phyloP scores from a whole-genome alignment of 1,140 invertebrate genomes.

The Temnothorax curvispinosus region DNA sequence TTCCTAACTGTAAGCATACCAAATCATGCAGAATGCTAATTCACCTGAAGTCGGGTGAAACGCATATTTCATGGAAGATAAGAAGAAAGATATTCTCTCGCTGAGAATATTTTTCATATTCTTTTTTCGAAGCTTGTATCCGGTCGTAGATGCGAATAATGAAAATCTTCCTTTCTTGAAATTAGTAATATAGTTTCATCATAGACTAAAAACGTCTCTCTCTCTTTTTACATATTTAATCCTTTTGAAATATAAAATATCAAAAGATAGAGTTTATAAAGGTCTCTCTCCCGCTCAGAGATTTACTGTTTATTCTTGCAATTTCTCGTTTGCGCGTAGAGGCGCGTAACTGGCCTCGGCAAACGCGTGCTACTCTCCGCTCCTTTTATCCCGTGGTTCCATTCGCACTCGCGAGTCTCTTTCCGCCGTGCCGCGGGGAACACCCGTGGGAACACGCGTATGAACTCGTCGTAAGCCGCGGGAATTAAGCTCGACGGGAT shows the following conservation, averaged over 20 bases:
- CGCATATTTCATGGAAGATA: not conserved
- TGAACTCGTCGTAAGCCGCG: constrained; percentile 58
- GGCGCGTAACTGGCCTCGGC: not conserved
- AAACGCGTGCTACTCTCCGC: not conserved
- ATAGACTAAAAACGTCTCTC: not conserved
- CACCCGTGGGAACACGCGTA: constrained; percentile 56
- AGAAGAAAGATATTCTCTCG: not conserved
- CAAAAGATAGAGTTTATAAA: not conserved
- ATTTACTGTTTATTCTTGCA: not conserved
- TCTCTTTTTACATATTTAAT: not conserved
- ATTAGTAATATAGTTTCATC: not conserved
- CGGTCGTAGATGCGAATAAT: not conserved
- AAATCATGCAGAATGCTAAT: not conserved
- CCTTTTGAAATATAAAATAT: not conserved
- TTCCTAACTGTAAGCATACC: not conserved
- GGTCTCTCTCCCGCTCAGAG: not conserved
- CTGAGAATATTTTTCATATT: not conserved
- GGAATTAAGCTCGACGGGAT: constrained; percentile 74
- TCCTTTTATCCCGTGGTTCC: not conserved
- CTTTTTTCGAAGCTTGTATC: not conserved
- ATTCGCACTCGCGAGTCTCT: constrained; percentile 37
- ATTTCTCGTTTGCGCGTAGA: not conserved
- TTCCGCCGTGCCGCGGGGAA: constrained; percentile 18
- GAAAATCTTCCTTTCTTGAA: not conserved
- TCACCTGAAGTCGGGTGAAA: not conserved